Evolutionary conservation across 2,888 invertebrate genomes (phyloP).

Genomic region (Diachrysia chrysitis): DNA sequence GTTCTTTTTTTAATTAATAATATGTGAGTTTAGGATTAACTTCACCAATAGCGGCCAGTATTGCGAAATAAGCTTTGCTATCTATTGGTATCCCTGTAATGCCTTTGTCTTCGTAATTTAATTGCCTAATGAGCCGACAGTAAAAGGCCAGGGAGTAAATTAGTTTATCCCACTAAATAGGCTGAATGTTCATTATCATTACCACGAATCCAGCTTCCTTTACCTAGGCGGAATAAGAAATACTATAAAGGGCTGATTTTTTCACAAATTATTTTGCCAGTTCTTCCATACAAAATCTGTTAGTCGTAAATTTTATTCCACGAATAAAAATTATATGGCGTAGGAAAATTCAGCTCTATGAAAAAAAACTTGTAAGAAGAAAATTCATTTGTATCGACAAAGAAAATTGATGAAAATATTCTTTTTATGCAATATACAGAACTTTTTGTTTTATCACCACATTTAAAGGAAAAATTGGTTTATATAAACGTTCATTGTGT

Average conservation of each 20-base stretch:
- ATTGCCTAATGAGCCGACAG: slow-evolving; percentile 14
- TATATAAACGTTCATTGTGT: neutral
- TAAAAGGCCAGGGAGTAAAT: neutral
- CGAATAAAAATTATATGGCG: no score
- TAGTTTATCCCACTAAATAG: slow-evolving; percentile 18
- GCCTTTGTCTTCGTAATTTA: slow-evolving; percentile 4
- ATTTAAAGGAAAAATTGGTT: neutral
- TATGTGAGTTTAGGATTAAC: no score
- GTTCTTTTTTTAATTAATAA: no score
- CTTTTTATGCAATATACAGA: neutral
- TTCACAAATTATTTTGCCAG: no score
- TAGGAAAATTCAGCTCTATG: no score
- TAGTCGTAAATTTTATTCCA: no score
- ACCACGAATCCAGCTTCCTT: neutral
- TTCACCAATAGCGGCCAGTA: no score
- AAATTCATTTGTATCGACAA: neutral
- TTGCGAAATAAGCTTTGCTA: neutral
- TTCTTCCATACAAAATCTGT: no score
- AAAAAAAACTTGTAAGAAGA: neutral
- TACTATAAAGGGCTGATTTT: no score
- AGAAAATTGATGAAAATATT: neutral
- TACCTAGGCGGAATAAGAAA: neutral
- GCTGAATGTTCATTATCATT: neutral
- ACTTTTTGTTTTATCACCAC: neutral
- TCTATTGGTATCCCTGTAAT: neutral